These are phyloP conservation scores for Catharus ustulatus DNA, from an alignment of 2,797 vertebrate genomes.

Conservation along the genomic window DNA sequence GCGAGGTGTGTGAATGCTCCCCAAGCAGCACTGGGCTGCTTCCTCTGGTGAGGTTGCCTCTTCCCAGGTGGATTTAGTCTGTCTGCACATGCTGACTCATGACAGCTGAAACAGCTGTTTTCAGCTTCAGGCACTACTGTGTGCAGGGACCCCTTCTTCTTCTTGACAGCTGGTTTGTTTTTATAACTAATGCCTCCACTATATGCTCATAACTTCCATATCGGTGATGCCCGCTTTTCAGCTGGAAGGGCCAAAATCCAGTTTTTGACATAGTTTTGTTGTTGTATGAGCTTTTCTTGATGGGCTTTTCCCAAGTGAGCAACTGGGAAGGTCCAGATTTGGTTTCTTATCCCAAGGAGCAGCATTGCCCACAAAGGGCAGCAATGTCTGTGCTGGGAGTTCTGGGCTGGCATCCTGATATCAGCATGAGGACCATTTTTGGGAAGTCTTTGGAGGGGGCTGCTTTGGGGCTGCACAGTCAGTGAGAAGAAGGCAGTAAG, in stretches of 20 bases:
- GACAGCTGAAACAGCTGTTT: slow-evolving; percentile 69
- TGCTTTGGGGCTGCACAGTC: background rate
- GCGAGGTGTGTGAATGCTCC: slow-evolving; percentile 35
- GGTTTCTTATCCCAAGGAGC: background rate
- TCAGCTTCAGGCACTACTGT: slow-evolving; percentile 70
- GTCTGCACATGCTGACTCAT: slow-evolving; percentile 71
- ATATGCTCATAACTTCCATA: slow-evolving; percentile 66
- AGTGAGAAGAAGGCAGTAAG: background rate
- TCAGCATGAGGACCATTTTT: rapidly evolving
- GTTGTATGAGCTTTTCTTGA: background rate
- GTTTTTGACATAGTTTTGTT: background rate
- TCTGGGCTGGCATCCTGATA: background rate
- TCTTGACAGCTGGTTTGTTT: slow-evolving; percentile 70
- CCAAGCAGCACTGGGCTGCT: slow-evolving; percentile 42
- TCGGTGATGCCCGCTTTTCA: slow-evolving; percentile 37
- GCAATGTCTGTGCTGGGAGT: rapidly evolving
- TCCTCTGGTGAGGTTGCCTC: slow-evolving; percentile 68
- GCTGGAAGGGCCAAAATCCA: slow-evolving; percentile 12
- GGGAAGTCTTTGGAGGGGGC: background rate
- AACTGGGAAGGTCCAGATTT: background rate
- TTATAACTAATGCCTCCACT: slow-evolving; percentile 66
- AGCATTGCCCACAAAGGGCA: background rate
- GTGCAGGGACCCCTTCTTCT: slow-evolving; percentile 68
- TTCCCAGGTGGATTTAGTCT: slow-evolving; percentile 71
- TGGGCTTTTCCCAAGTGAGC: background rate